Conservation (phyloP, 1,140 invertebrate species). For the Oedothorax gibbosus region DNA sequence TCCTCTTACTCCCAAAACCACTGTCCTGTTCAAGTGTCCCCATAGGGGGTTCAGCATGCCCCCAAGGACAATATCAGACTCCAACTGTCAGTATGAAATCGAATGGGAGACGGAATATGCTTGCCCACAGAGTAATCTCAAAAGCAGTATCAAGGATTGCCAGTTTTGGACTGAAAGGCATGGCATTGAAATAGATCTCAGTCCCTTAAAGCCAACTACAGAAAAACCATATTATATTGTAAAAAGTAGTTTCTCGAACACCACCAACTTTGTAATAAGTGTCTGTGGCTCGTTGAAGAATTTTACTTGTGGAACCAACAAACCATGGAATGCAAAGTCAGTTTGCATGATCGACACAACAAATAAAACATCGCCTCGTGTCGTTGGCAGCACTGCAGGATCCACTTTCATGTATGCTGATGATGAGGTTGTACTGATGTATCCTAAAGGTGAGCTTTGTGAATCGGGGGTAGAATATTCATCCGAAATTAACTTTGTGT, state of each 20-base stretch:
- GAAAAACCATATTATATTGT: constrained; percentile 1
- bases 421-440: constrained; percentile 51
- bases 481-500: constrained; percentile 62
- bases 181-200: constrained; percentile 57
- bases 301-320: constrained; percentile 2
- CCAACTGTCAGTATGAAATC: constrained; percentile 62
- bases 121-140: constrained; percentile 58
- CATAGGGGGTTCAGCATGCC: constrained; percentile 25
- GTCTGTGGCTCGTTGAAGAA: constrained; percentile 56
- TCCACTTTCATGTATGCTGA: constrained; percentile 54
- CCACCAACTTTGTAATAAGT: constrained; percentile 54
- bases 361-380: background rate
- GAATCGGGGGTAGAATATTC: constrained; percentile 22
- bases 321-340: constrained; percentile 33
- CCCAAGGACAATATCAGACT: constrained; percentile 58
- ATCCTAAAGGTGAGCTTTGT: constrained; percentile 38
- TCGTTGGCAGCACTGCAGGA: constrained; percentile 33
- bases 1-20: constrained; percentile 33
- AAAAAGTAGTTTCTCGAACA: background rate
- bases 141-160: constrained; percentile 31
- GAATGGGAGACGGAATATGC: constrained; percentile 64
- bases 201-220: constrained; percentile 30
- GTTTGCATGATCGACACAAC: constrained; percentile 13
- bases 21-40: constrained; percentile 60
- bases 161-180: constrained; percentile 53